These are phyloP conservation scores for Sebastes trivittatus DNA, from an alignment of 2,797 vertebrate genomes.

Conservation along the genomic window DNA sequence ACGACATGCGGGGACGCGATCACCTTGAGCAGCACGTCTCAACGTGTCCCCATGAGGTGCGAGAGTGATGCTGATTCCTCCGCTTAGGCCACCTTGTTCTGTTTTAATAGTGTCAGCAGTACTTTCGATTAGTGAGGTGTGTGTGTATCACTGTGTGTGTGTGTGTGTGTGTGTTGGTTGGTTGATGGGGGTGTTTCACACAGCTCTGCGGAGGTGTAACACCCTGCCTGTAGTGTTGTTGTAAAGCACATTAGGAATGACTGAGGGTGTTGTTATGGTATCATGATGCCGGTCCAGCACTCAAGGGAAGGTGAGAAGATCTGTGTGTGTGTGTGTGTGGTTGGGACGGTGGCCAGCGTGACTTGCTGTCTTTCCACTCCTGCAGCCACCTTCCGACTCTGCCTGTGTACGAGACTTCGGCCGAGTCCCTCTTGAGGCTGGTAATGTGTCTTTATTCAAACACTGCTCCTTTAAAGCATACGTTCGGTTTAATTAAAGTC, in stretches of 20 bases:
- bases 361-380: conserved; percentile 6
- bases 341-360: conserved; percentile 35
- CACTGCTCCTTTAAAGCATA: neutral
- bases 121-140: conserved; percentile 65
- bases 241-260: conserved; percentile 76
- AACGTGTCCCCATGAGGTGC: conserved; percentile 47
- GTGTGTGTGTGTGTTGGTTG: neutral
- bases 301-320: conserved; percentile 71
- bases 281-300: conserved; percentile 70
- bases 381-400: neutral
- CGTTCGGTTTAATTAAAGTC: neutral
- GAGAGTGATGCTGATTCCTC: conserved; percentile 59
- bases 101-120: conserved; percentile 78
- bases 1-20: conserved; percentile 50
- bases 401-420: neutral
- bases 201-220: conserved; percentile 72
- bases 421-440: neutral
- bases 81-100: conserved; percentile 60
- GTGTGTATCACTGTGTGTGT: neutral
- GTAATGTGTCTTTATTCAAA: conserved; percentile 10
- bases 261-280: conserved; percentile 76
- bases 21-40: conserved; percentile 66
- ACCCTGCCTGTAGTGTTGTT: conserved; percentile 77
- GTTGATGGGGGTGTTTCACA: conserved; percentile 60
- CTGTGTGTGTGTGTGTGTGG: conserved; percentile 20